A percentile compares a stretch with the other conserved stretches of the same genome.
phyloP scores from a whole-genome alignment of 2,797 vertebrate species.

The Buceros bicornis region DNA sequence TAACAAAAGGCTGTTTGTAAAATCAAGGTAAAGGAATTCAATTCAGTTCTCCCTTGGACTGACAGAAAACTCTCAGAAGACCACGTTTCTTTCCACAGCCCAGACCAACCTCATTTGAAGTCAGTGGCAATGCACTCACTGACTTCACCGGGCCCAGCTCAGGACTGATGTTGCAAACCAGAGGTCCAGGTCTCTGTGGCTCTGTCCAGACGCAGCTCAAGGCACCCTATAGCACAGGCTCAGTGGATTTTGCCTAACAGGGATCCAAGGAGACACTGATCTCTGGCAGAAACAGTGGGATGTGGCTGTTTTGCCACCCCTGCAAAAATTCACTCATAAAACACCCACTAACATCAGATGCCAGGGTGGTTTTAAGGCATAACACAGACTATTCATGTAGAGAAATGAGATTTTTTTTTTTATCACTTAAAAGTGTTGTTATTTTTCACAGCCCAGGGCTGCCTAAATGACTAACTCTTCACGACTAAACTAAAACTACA shows the following conservation, averaged over 20 bases:
- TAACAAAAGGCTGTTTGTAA: not conserved
- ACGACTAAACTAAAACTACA: slow-evolving; percentile 49
- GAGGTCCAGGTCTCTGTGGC: not conserved
- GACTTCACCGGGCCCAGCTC: not conserved
- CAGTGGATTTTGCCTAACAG: not conserved
- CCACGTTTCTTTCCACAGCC: not conserved
- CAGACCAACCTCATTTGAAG: not conserved
- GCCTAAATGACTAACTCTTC: slow-evolving; percentile 61
- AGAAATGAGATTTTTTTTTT: slow-evolving; percentile 9
- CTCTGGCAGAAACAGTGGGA: not conserved
- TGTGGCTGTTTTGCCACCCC: not conserved
- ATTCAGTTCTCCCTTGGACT: not conserved
- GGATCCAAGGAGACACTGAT: not conserved
- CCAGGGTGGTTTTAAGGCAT: not conserved
- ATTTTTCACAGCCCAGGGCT: slow-evolving; percentile 50
- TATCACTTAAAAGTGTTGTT: slow-evolving; percentile 32
- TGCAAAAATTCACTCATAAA: slow-evolving; percentile 24
- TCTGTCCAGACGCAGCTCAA: not conserved
- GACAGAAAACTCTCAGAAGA: not conserved
- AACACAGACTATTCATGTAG: not conserved
- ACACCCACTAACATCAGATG: slow-evolving; percentile 36
- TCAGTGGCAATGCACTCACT: not conserved
- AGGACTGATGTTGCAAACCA: not conserved
- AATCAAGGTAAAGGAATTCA: not conserved
- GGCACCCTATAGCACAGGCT: not conserved